Conservation (phyloP, 2,113 vertebrate genomes). For the Austrofundulus limnaeus region DNA sequence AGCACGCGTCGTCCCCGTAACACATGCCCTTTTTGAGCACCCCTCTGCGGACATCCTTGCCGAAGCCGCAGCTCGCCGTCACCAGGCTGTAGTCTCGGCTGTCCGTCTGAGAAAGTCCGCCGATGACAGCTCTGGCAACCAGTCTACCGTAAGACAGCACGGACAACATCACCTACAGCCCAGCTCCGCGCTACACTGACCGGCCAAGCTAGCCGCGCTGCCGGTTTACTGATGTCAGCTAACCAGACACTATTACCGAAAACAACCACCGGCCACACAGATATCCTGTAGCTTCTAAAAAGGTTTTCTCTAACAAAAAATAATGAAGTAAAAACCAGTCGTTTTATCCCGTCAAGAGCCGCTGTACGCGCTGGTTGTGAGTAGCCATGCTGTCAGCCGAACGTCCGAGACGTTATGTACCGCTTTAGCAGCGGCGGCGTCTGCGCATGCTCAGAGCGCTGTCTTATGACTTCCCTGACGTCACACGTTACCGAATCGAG, state of each 20-base stretch:
- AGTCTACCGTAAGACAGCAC: constrained; percentile 95
- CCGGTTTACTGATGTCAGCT: constrained; percentile 40
- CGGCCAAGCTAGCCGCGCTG: constrained; percentile 56
- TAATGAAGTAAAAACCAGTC: constrained; percentile 12
- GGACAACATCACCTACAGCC: constrained; percentile 88
- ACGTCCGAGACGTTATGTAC: constrained; percentile 9
- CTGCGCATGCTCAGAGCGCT: constrained; percentile 5
- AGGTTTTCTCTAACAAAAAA: background rate
- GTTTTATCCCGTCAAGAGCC: background rate
- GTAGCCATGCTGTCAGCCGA: constrained; percentile 38
- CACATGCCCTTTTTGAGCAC: constrained; percentile 98
- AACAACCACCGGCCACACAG: constrained; percentile 5
- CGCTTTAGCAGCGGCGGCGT: constrained; percentile 6
- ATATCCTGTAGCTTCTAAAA: background rate
- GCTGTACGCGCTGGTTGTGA: background rate
- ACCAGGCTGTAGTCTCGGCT: constrained; percentile 94
- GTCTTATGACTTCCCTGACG: constrained; percentile 80
- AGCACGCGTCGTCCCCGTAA: constrained; percentile 98
- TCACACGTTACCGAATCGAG: constrained; percentile 72
- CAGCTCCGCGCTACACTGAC: constrained; percentile 17
- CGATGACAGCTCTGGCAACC: constrained; percentile 95
- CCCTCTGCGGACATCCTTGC: constrained; percentile 96
- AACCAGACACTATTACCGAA: constrained; percentile 2
- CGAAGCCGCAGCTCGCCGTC: constrained; percentile 97
- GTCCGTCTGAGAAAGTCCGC: constrained; percentile 96